Percentiles rank a stretch among this genome's conserved stretches.
phyloP scores from a whole-genome alignment of 2,888 invertebrate genomes.

The Scaptomyza flava region DNA sequence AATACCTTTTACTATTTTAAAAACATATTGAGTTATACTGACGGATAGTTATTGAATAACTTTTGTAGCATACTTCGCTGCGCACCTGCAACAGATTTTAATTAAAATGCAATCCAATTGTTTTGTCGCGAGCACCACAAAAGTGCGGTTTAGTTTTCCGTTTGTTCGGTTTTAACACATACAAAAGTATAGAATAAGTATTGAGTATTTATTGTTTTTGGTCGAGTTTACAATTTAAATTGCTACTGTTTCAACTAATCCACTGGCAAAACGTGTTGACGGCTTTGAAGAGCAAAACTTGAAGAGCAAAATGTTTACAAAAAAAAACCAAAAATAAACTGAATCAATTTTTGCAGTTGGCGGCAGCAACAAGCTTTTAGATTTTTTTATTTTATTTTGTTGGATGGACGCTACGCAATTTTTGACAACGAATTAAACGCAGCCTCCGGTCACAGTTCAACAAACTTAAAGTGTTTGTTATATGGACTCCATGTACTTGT shows the following conservation, averaged over 20 bases:
- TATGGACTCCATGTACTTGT: constrained; percentile 61
- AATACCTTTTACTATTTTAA: background rate
- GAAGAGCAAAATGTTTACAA: background rate
- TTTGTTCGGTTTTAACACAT: constrained; percentile 19
- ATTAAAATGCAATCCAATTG: constrained; percentile 38
- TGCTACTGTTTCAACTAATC: background rate
- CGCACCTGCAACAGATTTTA: constrained; percentile 17
- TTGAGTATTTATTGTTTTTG: constrained; percentile 1
- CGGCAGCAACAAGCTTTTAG: constrained; percentile 32
- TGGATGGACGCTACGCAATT: constrained; percentile 23
- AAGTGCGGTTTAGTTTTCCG: constrained; percentile 2
- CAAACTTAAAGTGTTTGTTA: constrained; percentile 78
- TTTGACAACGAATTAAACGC: constrained; percentile 67
- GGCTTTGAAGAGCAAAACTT: background rate
- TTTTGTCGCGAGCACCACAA: background rate
- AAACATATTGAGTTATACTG: constrained; percentile 1
- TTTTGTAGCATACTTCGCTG: constrained; percentile 28
- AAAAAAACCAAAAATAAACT: background rate
- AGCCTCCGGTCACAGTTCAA: constrained; percentile 68
- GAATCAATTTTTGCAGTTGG: constrained; percentile 36
- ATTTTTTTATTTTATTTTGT: constrained; percentile 7
- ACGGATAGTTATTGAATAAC: background rate
- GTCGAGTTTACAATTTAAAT: constrained; percentile 7
- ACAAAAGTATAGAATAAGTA: background rate
- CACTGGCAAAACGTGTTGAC: background rate